Percentiles rank a stretch among this genome's conserved stretches.
Conservation (phyloP, 1,140 invertebrate genomes). For the Drosophila kurseongensis region DNA sequence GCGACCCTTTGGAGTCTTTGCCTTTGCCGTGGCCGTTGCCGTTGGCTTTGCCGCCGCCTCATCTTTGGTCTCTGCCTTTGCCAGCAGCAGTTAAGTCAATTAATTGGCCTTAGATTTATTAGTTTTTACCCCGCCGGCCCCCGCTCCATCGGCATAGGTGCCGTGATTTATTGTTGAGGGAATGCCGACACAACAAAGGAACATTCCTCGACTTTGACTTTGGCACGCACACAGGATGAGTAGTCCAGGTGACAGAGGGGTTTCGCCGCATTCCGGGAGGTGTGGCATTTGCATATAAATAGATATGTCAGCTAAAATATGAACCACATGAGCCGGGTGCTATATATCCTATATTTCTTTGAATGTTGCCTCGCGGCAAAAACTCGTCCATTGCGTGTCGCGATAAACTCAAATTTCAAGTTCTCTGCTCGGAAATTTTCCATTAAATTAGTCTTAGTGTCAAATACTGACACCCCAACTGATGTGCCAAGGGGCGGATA, state of each 20-base stretch:
- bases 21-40: constrained; percentile 26
- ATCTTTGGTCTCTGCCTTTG: constrained; percentile 30
- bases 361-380: constrained; percentile 31
- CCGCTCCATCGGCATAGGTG: constrained; percentile 34
- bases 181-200: constrained; percentile 48
- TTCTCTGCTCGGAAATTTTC: constrained; percentile 38
- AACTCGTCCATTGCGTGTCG: constrained; percentile 28
- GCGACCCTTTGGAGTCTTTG: constrained; percentile 51
- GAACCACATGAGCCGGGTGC: constrained; percentile 41
- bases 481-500: constrained; percentile 16
- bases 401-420: constrained; percentile 37
- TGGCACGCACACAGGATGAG: constrained; percentile 43
- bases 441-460: constrained; percentile 74
- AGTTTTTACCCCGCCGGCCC: constrained; percentile 52
- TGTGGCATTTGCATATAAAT: constrained; percentile 78
- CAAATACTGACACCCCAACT: constrained; percentile 51
- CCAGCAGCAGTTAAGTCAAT: constrained; percentile 79
- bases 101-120: constrained; percentile 80
- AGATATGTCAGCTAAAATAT: constrained; percentile 76
- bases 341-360: constrained; percentile 2
- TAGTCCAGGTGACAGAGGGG: constrained; percentile 31
- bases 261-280: constrained; percentile 9
- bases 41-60: constrained; percentile 7
- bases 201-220: constrained; percentile 44
- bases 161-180: constrained; percentile 69